Percentiles rank a stretch among this genome's conserved stretches.
Evolutionary conservation across 2,797 vertebrate species (phyloP).

Genomic region (Carduelis carduelis): DNA sequence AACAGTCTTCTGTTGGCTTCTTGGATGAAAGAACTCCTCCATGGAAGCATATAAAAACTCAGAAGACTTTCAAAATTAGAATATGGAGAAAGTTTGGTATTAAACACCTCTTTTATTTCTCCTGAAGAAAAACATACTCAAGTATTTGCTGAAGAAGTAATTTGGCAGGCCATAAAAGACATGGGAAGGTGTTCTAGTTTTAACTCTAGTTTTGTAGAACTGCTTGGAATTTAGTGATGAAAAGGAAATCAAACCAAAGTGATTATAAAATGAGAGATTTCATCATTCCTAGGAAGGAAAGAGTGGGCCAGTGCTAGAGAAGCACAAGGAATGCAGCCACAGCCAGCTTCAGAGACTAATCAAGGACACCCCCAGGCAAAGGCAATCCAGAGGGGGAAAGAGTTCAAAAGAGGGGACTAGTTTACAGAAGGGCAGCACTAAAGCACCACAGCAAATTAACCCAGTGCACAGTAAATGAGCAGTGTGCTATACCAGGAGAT

Average conservation of each 20-base stretch:
- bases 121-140: background rate
- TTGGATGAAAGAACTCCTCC: background rate
- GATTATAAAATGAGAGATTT: background rate
- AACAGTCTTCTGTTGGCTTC: background rate
- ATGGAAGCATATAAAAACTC: background rate
- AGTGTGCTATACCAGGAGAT: background rate
- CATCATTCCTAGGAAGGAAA: background rate
- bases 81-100: background rate
- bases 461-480: background rate
- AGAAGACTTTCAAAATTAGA: background rate
- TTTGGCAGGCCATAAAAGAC: background rate
- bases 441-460: background rate
- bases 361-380: background rate
- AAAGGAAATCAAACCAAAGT: background rate
- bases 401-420: background rate
- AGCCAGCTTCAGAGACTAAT: background rate
- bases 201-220: background rate
- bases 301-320: background rate
- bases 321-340: background rate
- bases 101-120: background rate
- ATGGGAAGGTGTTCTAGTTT: background rate
- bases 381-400: background rate
- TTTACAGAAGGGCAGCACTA: background rate
- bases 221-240: background rate
- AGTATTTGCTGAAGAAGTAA: background rate